Evolutionary conservation across 2,888 invertebrate species (phyloP).

Genomic region (Nephrotoma guestfalica): DNA sequence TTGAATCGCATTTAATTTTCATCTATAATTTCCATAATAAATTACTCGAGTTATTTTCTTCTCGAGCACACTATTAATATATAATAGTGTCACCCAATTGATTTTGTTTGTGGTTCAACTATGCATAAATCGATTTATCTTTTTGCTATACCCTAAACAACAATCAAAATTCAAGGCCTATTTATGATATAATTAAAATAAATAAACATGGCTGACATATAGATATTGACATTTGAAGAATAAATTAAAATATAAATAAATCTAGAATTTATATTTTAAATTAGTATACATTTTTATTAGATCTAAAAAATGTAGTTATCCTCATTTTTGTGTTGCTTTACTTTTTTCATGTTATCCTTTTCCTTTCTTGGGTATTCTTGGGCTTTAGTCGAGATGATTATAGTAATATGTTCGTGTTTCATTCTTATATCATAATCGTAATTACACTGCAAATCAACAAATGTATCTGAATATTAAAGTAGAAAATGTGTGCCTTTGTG

Average conservation of each 20-base stretch:
- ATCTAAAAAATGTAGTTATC: background rate
- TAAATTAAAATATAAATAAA: background rate
- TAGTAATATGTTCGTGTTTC: background rate
- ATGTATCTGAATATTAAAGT: background rate
- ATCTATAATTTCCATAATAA: background rate
- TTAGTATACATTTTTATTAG: background rate
- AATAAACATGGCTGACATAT: background rate
- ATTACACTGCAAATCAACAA: background rate
- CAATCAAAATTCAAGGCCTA: background rate
- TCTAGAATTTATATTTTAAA: background rate
- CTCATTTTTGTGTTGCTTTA: background rate
- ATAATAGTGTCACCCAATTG: background rate
- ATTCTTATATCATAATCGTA: background rate
- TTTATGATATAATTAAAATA: background rate
- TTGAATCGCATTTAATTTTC: background rate
- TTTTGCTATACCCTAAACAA: background rate
- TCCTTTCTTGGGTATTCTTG: background rate
- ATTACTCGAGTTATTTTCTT: background rate
- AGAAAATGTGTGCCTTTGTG: background rate
- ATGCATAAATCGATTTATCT: background rate
- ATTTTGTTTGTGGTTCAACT: background rate
- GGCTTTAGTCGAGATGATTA: background rate
- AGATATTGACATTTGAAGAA: background rate
- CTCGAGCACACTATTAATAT: background rate
- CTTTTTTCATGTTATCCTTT: background rate